Conservation (phyloP, 2,113 vertebrate genomes). For the Pelvicachromis taeniatus region DNA sequence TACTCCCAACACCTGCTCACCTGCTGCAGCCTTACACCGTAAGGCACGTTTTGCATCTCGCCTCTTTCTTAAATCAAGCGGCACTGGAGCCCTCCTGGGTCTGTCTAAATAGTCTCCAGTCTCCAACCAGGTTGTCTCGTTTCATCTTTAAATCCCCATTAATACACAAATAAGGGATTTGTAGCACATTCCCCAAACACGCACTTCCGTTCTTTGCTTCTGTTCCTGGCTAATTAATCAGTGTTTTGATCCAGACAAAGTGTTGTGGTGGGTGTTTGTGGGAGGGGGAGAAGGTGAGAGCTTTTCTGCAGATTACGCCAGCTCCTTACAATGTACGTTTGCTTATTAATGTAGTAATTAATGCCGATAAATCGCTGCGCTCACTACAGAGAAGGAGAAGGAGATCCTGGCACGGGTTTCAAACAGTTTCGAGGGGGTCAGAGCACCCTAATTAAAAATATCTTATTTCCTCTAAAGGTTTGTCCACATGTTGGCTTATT, state of each 20-base stretch:
- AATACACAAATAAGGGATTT: constrained; percentile 68
- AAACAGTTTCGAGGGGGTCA: background rate
- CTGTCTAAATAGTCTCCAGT: constrained; percentile 42
- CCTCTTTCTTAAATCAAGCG: constrained; percentile 19
- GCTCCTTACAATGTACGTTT: constrained; percentile 38
- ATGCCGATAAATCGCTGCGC: constrained; percentile 49
- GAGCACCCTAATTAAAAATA: background rate
- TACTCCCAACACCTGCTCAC: background rate
- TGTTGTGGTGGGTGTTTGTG: constrained; percentile 19
- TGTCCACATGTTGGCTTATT: background rate
- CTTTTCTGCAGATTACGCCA: constrained; percentile 60
- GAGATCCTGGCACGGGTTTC: background rate
- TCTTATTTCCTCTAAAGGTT: background rate
- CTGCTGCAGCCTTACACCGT: background rate
- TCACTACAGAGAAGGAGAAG: background rate
- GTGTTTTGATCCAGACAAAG: constrained; percentile 58
- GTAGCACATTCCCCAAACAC: constrained; percentile 39
- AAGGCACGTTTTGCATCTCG: background rate
- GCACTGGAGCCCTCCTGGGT: constrained; percentile 27
- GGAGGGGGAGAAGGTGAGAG: constrained; percentile 36
- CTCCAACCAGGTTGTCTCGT: constrained; percentile 47
- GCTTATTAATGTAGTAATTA: constrained; percentile 61
- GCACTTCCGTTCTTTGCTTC: constrained; percentile 5
- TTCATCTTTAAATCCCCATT: constrained; percentile 72
- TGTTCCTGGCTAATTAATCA: constrained; percentile 62